Evolutionary conservation across 2,888 invertebrate genomes (phyloP).

Genomic region (Amaurobius ferox): DNA sequence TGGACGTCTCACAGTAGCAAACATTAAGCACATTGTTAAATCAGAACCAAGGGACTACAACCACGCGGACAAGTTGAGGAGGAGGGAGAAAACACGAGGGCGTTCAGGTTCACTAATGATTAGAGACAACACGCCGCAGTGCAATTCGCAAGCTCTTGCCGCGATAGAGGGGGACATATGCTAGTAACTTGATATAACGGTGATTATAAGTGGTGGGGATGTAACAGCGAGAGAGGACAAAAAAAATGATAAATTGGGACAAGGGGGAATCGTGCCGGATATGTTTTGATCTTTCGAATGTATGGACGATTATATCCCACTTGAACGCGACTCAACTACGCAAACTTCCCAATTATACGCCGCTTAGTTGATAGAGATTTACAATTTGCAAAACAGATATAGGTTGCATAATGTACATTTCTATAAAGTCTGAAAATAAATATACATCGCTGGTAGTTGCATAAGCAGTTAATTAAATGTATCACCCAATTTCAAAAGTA

Average conservation of each 20-base stretch:
- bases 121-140: conserved; percentile 41
- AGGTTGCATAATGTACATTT: no score
- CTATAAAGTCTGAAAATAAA: no score
- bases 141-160: neutral
- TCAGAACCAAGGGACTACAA: neutral
- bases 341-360: no score
- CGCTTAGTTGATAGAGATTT: no score
- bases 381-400: no score
- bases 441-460: no score
- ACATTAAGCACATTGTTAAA: conserved; percentile 21
- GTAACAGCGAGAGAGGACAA: neutral
- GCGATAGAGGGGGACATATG: neutral
- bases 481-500: no score
- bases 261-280: no score
- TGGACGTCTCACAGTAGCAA: conserved; percentile 16
- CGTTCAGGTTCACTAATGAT: conserved; percentile 51
- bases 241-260: neutral
- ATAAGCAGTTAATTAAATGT: no score
- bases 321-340: no score
- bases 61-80: neutral
- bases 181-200: neutral
- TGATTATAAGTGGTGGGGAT: neutral
- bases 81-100: neutral
- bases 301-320: no score
- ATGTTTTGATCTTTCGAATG: no score